Percentiles rank a stretch among this genome's conserved stretches.
phyloP scores from a whole-genome alignment of 2,888 invertebrate species.

The Taenaris catops region DNA sequence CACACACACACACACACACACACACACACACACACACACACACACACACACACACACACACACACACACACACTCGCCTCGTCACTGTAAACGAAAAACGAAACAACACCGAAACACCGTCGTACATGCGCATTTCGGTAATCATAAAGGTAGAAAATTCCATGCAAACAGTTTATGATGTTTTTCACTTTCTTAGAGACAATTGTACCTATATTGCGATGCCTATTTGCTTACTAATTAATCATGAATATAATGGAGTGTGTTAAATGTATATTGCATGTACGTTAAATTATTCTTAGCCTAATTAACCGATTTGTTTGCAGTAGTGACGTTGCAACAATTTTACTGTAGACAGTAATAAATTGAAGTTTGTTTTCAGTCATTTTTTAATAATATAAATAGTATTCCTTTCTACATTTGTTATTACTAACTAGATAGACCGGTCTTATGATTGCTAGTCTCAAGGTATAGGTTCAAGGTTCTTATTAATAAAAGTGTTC shows the following conservation, averaged over 20 bases:
- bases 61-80: too few species aligned
- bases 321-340: slow-evolving; percentile 42
- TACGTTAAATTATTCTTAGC: slow-evolving; percentile 45
- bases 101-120: too few species aligned
- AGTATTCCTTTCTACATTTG: slow-evolving; percentile 11
- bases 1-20: too few species aligned
- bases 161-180: too few species aligned
- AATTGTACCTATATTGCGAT: slow-evolving; percentile 13
- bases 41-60: too few species aligned
- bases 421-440: slow-evolving; percentile 33
- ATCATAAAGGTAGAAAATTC: too few species aligned
- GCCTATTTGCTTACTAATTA: slow-evolving; percentile 27
- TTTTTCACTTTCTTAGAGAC: slow-evolving; percentile 25
- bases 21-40: too few species aligned
- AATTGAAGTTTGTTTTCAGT: slow-evolving; percentile 9
- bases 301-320: slow-evolving; percentile 46
- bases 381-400: slow-evolving; percentile 8
- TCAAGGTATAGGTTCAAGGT: slow-evolving; percentile 36
- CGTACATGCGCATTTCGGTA: too few species aligned
- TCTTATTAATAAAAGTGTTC: too few species aligned
- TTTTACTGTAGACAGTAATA: slow-evolving; percentile 4
- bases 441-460: slow-evolving; percentile 70
- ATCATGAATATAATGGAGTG: slow-evolving; percentile 10
- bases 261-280: slow-evolving; percentile 35
- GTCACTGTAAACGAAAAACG: too few species aligned